phyloP scores from a whole-genome alignment of 2,888 invertebrate species.

The Drosophila birchii region DNA sequence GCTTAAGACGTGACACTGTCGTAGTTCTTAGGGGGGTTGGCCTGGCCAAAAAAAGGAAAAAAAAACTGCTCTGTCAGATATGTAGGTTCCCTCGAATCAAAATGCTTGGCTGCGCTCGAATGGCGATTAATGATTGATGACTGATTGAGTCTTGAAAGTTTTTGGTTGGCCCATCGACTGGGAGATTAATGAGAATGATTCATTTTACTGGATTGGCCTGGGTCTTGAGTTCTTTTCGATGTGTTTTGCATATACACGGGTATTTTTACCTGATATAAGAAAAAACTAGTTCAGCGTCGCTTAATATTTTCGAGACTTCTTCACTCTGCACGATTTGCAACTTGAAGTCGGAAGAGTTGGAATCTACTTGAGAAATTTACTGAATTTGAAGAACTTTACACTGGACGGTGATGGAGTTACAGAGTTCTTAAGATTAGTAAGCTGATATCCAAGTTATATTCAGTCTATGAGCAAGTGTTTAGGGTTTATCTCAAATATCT shows the following conservation, averaged over 20 bases:
- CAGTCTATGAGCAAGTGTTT: slow-evolving; percentile 4
- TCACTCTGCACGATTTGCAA: slow-evolving; percentile 39
- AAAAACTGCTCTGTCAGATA: slow-evolving; percentile 5
- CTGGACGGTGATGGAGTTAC: background rate
- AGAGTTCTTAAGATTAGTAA: slow-evolving; percentile 28
- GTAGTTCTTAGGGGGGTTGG: slow-evolving; percentile 17
- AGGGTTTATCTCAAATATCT: slow-evolving; percentile 7
- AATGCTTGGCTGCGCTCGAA: slow-evolving; percentile 25
- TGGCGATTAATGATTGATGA: slow-evolving; percentile 42
- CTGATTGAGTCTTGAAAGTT: slow-evolving; percentile 44
- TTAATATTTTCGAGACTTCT: slow-evolving; percentile 18
- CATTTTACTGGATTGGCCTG: slow-evolving; percentile 20
- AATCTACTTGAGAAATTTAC: slow-evolving; percentile 8
- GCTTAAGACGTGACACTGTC: slow-evolving; percentile 25
- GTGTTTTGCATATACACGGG: slow-evolving; percentile 5
- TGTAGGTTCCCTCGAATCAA: slow-evolving; percentile 18
- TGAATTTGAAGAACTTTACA: background rate
- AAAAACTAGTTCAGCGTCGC: slow-evolving; percentile 25
- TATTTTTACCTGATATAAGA: slow-evolving; percentile 8
- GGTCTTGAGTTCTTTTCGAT: slow-evolving; percentile 13
- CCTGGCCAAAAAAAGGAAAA: slow-evolving; percentile 8
- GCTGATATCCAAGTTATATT: slow-evolving; percentile 14
- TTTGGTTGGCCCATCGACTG: slow-evolving; percentile 26
- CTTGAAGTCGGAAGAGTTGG: slow-evolving; percentile 19
- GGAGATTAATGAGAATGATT: slow-evolving; percentile 43